Percentiles rank a stretch among this genome's conserved stretches.
Conservation (phyloP, 2,113 vertebrate genomes). For the Carettochelys insculpta region DNA sequence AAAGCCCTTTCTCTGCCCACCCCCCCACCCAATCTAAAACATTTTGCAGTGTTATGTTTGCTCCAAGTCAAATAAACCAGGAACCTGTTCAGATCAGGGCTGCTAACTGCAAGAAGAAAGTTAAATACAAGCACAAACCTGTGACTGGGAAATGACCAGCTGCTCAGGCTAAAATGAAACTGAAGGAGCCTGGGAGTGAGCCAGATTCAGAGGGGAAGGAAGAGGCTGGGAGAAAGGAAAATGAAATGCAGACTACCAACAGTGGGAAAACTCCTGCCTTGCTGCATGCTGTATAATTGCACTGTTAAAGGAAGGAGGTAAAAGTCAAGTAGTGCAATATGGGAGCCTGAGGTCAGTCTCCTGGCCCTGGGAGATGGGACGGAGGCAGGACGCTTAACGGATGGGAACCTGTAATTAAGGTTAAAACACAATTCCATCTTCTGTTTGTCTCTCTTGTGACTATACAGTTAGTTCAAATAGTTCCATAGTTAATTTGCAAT, state of each 20-base stretch:
- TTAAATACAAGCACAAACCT: conserved; percentile 30
- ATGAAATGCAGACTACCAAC: neutral
- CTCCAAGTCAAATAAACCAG: conserved; percentile 55
- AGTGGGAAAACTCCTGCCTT: neutral
- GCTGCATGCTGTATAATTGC: fast-evolving
- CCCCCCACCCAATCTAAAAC: conserved; percentile 45
- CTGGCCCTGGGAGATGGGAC: neutral
- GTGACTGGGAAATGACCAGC: conserved; percentile 9
- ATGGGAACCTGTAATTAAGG: neutral
- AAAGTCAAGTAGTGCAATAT: neutral
- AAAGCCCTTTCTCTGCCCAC: too few species aligned
- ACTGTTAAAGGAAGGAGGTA: neutral
- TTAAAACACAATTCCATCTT: neutral
- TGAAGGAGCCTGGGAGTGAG: fast-evolving
- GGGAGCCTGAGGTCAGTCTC: neutral
- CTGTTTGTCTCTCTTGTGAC: neutral
- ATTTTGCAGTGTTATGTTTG: conserved; percentile 7
- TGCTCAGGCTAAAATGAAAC: neutral
- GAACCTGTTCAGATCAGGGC: neutral
- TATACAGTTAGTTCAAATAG: neutral
- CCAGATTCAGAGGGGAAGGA: neutral
- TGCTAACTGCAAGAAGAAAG: conserved; percentile 46
- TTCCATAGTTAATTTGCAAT: neutral
- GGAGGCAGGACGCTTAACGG: neutral
- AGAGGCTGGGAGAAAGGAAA: neutral